Percentiles rank a stretch among this genome's conserved stretches.
These are phyloP conservation scores for Lasaia peninsularis DNA, from an alignment of 1,140 invertebrate species.

Conservation along the genomic window DNA sequence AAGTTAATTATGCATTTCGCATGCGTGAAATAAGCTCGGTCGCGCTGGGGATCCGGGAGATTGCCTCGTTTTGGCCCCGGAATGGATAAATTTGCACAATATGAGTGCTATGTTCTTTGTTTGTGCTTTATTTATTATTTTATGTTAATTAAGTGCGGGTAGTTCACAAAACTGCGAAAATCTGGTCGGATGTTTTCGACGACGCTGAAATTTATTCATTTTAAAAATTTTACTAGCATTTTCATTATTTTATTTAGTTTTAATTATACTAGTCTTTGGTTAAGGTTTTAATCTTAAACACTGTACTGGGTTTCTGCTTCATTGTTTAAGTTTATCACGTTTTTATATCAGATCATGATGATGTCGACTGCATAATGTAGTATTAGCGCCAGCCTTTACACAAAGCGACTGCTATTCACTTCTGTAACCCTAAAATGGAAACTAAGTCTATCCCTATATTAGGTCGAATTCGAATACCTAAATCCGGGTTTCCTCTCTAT, in stretches of 20 bases:
- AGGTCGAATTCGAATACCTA: too few species aligned
- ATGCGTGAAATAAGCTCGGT: slow-evolving; percentile 47
- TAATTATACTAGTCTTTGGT: too few species aligned
- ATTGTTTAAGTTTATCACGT: too few species aligned
- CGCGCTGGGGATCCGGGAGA: slow-evolving; percentile 30
- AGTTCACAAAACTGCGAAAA: slow-evolving; percentile 10
- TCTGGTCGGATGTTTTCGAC: slow-evolving; percentile 9
- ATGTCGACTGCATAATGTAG: too few species aligned
- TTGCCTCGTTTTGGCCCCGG: slow-evolving; percentile 26
- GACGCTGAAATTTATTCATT: background rate
- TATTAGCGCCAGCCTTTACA: too few species aligned
- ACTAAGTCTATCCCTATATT: too few species aligned
- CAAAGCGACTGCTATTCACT: too few species aligned
- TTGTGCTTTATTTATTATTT: slow-evolving; percentile 25
- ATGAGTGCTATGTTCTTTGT: slow-evolving; percentile 22
- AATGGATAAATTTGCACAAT: slow-evolving; percentile 24
- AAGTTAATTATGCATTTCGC: slow-evolving; percentile 57
- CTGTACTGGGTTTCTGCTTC: too few species aligned
- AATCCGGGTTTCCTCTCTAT: too few species aligned
- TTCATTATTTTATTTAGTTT: background rate
- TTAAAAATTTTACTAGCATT: background rate
- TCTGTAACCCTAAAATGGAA: too few species aligned
- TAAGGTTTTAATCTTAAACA: too few species aligned
- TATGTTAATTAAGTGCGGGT: slow-evolving; percentile 23
- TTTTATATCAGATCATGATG: too few species aligned